phyloP scores from a whole-genome alignment of 2,113 vertebrate species.

The Rynchops niger region DNA sequence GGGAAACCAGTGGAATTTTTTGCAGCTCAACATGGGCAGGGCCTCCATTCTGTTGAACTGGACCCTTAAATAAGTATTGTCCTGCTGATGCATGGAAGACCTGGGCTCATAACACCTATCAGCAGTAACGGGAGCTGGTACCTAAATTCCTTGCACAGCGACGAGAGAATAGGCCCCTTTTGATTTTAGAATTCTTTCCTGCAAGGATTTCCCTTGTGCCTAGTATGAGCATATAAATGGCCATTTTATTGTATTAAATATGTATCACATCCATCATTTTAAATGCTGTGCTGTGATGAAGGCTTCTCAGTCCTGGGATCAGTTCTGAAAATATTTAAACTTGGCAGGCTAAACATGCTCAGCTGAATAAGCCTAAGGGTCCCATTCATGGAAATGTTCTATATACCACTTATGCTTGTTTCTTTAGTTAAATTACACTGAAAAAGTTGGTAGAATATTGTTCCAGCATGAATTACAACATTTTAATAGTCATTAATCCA shows the following conservation, averaged over 20 bases:
- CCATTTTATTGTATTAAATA: slow-evolving; percentile 82
- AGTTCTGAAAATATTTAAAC: slow-evolving; percentile 79
- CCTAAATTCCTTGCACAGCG: slow-evolving; percentile 60
- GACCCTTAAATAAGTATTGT: not conserved
- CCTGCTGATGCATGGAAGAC: slow-evolving; percentile 15
- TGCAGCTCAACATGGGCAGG: not conserved
- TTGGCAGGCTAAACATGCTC: slow-evolving; percentile 77
- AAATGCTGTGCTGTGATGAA: slow-evolving; percentile 78
- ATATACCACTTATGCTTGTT: slow-evolving; percentile 63
- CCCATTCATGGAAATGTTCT: slow-evolving; percentile 68
- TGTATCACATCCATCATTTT: slow-evolving; percentile 81
- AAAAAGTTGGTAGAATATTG: slow-evolving; percentile 63
- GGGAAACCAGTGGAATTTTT: not conserved
- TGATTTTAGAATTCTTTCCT: slow-evolving; percentile 74
- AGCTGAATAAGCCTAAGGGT: slow-evolving; percentile 72
- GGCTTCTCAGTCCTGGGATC: slow-evolving; percentile 73
- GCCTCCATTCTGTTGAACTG: not conserved
- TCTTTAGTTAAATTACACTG: slow-evolving; percentile 58
- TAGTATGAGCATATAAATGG: slow-evolving; percentile 78
- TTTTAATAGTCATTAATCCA: slow-evolving; percentile 71
- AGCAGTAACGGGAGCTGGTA: slow-evolving; percentile 54
- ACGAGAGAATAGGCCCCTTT: slow-evolving; percentile 62
- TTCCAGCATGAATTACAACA: slow-evolving; percentile 65
- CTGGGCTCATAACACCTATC: slow-evolving; percentile 36
- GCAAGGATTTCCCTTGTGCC: slow-evolving; percentile 76